Percentiles rank a stretch among this genome's conserved stretches.
Conservation (phyloP, 2,797 vertebrate genomes). For the Sciurus carolinensis region DNA sequence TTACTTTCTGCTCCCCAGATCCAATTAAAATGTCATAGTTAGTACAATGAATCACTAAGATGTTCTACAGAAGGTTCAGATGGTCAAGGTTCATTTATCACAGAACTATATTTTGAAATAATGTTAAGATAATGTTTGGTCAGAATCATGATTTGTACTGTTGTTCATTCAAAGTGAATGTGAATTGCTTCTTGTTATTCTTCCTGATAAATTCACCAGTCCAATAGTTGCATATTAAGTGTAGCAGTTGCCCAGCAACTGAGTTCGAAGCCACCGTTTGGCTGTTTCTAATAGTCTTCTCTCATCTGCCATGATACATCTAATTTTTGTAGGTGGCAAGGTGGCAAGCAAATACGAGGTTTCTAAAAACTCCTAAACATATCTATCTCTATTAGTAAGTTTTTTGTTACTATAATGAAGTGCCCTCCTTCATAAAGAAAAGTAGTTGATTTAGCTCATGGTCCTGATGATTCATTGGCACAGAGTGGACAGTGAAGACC, state of each 20-base stretch:
- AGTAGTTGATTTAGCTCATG: background rate
- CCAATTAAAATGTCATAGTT: background rate
- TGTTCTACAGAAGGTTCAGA: background rate
- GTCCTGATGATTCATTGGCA: background rate
- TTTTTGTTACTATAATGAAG: background rate
- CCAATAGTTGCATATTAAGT: background rate
- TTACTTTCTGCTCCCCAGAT: background rate
- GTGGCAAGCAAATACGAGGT: background rate
- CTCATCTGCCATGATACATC: background rate
- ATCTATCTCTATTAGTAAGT: background rate
- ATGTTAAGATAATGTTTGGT: background rate
- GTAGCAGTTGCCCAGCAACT: background rate
- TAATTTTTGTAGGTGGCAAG: background rate
- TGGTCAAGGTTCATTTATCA: background rate
- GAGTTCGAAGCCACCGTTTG: background rate
- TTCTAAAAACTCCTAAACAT: conserved; percentile 1
- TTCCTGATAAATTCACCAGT: background rate
- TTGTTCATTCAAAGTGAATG: background rate
- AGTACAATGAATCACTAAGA: background rate
- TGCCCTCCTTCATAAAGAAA: background rate
- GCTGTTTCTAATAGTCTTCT: background rate
- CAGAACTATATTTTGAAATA: background rate
- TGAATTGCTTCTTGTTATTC: background rate
- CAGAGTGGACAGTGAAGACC: too few species aligned
- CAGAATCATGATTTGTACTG: background rate